phyloP scores from a whole-genome alignment of 1,140 invertebrate genomes.

The Rhyacophila brunnea region DNA sequence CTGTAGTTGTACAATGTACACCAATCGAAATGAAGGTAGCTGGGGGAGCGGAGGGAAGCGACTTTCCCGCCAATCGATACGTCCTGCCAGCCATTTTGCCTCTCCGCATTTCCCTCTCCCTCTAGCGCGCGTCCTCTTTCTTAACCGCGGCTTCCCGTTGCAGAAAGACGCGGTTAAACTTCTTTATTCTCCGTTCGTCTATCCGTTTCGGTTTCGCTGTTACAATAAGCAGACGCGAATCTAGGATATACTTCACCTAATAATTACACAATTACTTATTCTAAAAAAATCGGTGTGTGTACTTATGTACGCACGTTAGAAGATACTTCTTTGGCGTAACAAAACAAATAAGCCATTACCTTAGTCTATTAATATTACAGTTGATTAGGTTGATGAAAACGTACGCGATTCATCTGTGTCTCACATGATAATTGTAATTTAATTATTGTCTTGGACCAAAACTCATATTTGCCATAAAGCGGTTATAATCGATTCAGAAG shows the following conservation, averaged over 20 bases:
- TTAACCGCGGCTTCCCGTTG: not conserved
- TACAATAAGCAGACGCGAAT: slow-evolving; percentile 9
- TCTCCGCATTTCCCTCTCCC: slow-evolving; percentile 19
- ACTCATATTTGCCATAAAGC: no score
- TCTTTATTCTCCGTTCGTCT: slow-evolving; percentile 31
- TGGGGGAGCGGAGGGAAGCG: slow-evolving; percentile 12
- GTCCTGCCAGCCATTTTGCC: slow-evolving; percentile 32
- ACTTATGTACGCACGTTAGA: no score
- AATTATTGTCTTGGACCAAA: no score
- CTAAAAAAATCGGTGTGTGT: no score
- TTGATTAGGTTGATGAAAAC: no score
- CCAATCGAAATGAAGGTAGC: not conserved
- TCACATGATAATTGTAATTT: no score
- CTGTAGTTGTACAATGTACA: not conserved
- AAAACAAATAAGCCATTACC: no score
- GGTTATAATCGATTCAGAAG: no score
- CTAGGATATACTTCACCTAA: not conserved
- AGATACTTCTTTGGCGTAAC: no score
- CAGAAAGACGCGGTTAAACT: slow-evolving; percentile 29
- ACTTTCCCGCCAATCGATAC: slow-evolving; percentile 34
- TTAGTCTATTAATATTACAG: no score
- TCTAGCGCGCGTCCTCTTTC: slow-evolving; percentile 1
- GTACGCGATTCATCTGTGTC: no score
- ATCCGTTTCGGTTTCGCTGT: slow-evolving; percentile 28
- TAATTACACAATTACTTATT: not conserved